Percentiles rank a stretch among this genome's conserved stretches.
These are phyloP conservation scores for Drosophila sechellia DNA, from an alignment of 1,140 invertebrate species.

Conservation along the genomic window DNA sequence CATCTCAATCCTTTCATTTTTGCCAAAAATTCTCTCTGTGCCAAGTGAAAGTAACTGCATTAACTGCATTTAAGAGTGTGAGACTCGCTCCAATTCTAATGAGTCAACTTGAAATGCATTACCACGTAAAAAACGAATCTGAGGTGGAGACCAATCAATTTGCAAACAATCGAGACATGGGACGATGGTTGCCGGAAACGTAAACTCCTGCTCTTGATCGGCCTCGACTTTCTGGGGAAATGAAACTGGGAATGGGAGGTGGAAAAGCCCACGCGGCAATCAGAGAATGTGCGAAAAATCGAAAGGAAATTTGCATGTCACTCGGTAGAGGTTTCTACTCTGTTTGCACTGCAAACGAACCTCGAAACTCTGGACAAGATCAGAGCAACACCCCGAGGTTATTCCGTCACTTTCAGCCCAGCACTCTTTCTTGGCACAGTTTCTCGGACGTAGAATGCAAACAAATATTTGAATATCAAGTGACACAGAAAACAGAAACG, in stretches of 20 bases:
- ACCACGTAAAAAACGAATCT: slow-evolving; percentile 6
- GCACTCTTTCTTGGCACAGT: slow-evolving; percentile 53
- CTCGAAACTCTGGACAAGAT: slow-evolving; percentile 31
- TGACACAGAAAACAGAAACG: slow-evolving; percentile 53
- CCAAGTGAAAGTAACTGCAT: slow-evolving; percentile 61
- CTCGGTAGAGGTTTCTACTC: slow-evolving; percentile 56
- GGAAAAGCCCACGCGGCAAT: slow-evolving; percentile 52
- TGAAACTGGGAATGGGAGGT: slow-evolving; percentile 6
- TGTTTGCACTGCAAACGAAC: slow-evolving; percentile 55
- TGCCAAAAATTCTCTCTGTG: slow-evolving; percentile 42
- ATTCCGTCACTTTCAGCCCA: slow-evolving; percentile 55
- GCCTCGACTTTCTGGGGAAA: slow-evolving; percentile 41
- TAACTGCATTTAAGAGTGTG: not conserved
- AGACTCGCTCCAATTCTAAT: slow-evolving; percentile 54
- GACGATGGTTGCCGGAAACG: slow-evolving; percentile 76
- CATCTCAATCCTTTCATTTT: slow-evolving; percentile 52
- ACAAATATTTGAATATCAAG: slow-evolving; percentile 71
- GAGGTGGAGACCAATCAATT: slow-evolving; percentile 16
- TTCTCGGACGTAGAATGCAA: slow-evolving; percentile 56
- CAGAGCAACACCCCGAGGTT: slow-evolving; percentile 8
- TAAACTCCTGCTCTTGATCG: slow-evolving; percentile 56
- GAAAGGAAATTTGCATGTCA: slow-evolving; percentile 81
- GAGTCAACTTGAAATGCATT: slow-evolving; percentile 25
- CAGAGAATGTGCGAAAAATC: slow-evolving; percentile 76
- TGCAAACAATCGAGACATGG: slow-evolving; percentile 54